phyloP scores from a whole-genome alignment of 2,797 vertebrate species.

The Balearica regulorum region DNA sequence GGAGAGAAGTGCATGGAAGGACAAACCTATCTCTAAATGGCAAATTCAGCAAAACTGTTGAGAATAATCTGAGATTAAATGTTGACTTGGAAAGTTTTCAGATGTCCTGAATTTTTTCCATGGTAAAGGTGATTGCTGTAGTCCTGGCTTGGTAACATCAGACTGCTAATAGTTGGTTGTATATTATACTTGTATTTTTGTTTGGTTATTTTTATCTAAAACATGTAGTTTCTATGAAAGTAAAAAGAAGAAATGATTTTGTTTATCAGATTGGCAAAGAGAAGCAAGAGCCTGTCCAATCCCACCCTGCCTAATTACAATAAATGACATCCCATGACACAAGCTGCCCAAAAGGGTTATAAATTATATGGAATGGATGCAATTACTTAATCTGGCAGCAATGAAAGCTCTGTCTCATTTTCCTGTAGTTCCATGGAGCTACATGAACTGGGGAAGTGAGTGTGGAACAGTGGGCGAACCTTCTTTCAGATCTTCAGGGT shows the following conservation, averaged over 20 bases:
- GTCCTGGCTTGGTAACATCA: neutral
- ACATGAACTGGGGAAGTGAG: neutral
- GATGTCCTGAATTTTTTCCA: neutral
- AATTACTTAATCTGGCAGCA: slow-evolving; percentile 53
- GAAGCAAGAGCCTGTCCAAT: slow-evolving; percentile 36
- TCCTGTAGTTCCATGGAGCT: neutral
- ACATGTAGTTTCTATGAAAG: slow-evolving; percentile 28
- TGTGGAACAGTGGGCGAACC: neutral
- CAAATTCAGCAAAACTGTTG: neutral
- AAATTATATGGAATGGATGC: slow-evolving; percentile 17
- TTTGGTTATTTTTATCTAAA: slow-evolving; percentile 34
- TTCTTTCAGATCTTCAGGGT: neutral
- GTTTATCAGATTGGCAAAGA: slow-evolving; percentile 52
- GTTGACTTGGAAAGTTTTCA: slow-evolving; percentile 34
- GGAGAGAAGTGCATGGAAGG: neutral
- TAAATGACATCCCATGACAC: slow-evolving; percentile 48
- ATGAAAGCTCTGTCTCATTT: neutral
- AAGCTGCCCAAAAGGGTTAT: slow-evolving; percentile 31
- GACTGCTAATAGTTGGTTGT: neutral
- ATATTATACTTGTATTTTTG: neutral
- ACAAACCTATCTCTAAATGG: slow-evolving; percentile 7
- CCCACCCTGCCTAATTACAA: slow-evolving; percentile 37
- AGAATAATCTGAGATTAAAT: neutral
- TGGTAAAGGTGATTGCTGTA: neutral
- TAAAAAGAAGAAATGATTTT: neutral